A percentile compares a stretch with the other conserved stretches of the same genome.
Evolutionary conservation across 35 echinoderm and acorn worm species (phyloP).

Genomic region (Ophioderma brevispina): DNA sequence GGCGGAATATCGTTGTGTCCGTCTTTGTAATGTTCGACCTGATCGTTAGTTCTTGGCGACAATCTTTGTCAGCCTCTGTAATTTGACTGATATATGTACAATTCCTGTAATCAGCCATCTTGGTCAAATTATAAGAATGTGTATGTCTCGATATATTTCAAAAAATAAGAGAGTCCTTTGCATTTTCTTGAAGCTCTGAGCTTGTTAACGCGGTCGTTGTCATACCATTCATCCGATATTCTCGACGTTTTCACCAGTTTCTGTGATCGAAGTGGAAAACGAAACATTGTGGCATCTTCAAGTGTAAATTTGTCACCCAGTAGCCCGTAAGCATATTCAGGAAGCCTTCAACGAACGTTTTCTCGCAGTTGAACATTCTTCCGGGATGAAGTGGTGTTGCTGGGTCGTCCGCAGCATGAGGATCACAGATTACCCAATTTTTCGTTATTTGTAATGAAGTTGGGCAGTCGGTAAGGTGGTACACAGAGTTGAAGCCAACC

Average conservation of each 20-base stretch:
- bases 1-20: neutral
- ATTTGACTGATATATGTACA: conserved; percentile 9
- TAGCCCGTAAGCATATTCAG: conserved; percentile 49
- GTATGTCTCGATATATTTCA: conserved; percentile 48
- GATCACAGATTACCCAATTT: conserved; percentile 72
- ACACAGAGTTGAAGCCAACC: conserved; percentile 86
- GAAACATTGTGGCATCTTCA: conserved; percentile 47
- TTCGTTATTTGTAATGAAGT: conserved; percentile 57
- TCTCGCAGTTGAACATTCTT: neutral
- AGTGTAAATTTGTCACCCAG: conserved; percentile 8
- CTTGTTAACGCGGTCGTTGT: neutral
- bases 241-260: neutral
- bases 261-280: conserved; percentile 40
- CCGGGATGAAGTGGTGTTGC: conserved; percentile 28
- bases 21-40: neutral
- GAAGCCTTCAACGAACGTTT: conserved; percentile 12
- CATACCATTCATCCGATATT: conserved; percentile 16
- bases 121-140: conserved; percentile 20
- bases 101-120: neutral
- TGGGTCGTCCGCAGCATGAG: conserved; percentile 27
- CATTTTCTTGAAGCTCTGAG: conserved; percentile 30
- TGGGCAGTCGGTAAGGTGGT: conserved; percentile 86
- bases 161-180: conserved; percentile 32
- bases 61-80: neutral
- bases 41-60: neutral